phyloP scores from a whole-genome alignment of 23 tunicate species.

The Ascidia mentula region DNA sequence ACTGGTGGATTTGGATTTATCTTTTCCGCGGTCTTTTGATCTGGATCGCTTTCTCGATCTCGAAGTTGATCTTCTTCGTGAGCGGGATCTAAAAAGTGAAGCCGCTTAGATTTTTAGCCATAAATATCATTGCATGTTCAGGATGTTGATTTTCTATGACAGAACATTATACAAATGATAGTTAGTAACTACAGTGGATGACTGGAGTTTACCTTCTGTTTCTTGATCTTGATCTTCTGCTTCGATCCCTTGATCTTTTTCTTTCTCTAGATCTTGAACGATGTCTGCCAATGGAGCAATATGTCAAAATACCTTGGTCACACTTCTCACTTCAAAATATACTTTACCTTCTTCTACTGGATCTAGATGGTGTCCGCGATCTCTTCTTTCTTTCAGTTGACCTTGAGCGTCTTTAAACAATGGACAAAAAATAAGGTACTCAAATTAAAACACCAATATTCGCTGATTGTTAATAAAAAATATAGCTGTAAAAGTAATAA shows the following conservation, averaged over 20 bases:
- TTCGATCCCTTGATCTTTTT: slow-evolving; percentile 51
- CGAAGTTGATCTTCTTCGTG: slow-evolving; percentile 14
- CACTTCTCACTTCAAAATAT: not conserved
- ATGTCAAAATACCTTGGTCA: too few species aligned
- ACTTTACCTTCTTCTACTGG: slow-evolving; percentile 24
- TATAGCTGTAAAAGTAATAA: too few species aligned
- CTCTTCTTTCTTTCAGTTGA: slow-evolving; percentile 36
- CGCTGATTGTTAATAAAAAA: too few species aligned
- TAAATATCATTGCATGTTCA: not conserved
- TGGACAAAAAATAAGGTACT: not conserved
- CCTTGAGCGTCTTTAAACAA: slow-evolving; percentile 33
- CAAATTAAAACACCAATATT: not conserved
- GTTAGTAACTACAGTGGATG: not conserved
- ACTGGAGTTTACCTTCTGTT: slow-evolving; percentile 18
- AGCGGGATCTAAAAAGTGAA: slow-evolving; percentile 26
- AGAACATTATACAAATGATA: not conserved
- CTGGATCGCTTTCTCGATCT: slow-evolving; percentile 16
- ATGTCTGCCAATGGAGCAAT: not conserved
- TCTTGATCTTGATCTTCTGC: slow-evolving; percentile 51
- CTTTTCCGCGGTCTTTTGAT: slow-evolving; percentile 16
- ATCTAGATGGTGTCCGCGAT: slow-evolving; percentile 30
- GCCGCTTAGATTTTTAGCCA: not conserved
- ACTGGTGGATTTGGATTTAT: slow-evolving; percentile 16
- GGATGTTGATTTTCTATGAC: not conserved
- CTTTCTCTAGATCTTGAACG: slow-evolving; percentile 55